These are phyloP conservation scores for Spinibarbus caldwelli DNA, from an alignment of 2,797 vertebrate species.

Conservation along the genomic window DNA sequence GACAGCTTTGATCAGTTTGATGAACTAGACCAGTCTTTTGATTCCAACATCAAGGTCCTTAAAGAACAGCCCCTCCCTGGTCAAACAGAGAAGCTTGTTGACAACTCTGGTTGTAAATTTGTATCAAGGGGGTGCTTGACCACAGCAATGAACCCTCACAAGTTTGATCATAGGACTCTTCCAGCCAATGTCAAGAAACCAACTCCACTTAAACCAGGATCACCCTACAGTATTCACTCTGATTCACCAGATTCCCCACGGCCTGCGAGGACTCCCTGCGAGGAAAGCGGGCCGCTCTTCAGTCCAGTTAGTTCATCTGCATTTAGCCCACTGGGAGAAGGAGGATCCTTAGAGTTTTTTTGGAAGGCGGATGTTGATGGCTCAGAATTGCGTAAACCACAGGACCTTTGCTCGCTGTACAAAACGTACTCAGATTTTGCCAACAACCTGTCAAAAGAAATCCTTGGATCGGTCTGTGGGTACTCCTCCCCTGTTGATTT, in stretches of 20 bases:
- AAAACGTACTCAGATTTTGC: constrained; percentile 90
- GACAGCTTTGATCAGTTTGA: constrained; percentile 99
- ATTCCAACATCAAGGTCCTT: constrained; percentile 68
- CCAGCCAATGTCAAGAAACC: constrained; percentile 95
- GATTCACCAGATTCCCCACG: constrained; percentile 89
- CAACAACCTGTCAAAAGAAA: constrained; percentile 88
- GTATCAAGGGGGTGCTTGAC: constrained; percentile 75
- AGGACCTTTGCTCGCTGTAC: constrained; percentile 78
- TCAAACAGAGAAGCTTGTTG: constrained; percentile 72
- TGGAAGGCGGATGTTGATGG: constrained; percentile 78
- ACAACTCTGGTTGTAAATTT: constrained; percentile 72
- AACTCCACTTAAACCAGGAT: constrained; percentile 93
- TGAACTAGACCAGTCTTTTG: constrained; percentile 85
- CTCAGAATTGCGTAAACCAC: constrained; percentile 78
- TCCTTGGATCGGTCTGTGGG: constrained; percentile 87
- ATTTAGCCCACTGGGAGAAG: constrained; percentile 90
- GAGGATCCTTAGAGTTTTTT: constrained; percentile 83
- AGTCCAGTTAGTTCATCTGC: constrained; percentile 94
- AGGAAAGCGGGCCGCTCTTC: constrained; percentile 89
- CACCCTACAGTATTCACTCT: constrained; percentile 81
- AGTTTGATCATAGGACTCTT: constrained; percentile 88
- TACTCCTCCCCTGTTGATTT: constrained; percentile 80
- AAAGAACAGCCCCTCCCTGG: constrained; percentile 69
- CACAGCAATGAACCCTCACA: constrained; percentile 91
- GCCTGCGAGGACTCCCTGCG: constrained; percentile 81